phyloP scores from a whole-genome alignment of 1,140 invertebrate genomes.

The Stegodyphus mimosarum region DNA sequence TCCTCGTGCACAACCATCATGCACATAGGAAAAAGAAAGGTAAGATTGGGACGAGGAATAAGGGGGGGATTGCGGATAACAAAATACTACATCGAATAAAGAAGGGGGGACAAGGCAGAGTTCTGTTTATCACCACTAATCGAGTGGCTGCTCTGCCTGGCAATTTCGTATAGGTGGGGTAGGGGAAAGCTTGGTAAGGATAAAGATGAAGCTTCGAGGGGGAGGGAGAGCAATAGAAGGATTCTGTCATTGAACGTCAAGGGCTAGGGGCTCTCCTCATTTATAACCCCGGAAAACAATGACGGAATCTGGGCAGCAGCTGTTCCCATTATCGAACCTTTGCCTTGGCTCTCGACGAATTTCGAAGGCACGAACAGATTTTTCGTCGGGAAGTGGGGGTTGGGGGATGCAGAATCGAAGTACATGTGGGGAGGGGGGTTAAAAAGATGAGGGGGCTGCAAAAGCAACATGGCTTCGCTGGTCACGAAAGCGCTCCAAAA shows the following conservation, averaged over 20 bases:
- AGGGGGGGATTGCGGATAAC: constrained; percentile 10
- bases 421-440: background rate
- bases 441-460: constrained; percentile 8
- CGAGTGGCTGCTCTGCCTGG: constrained; percentile 47
- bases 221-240: constrained; percentile 43
- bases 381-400: constrained; percentile 7
- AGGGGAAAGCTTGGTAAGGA: no score
- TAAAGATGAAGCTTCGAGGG: constrained; percentile 6
- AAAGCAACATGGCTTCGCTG: constrained; percentile 39
- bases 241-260: constrained; percentile 58
- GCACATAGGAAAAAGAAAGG: constrained; percentile 22
- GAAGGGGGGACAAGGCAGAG: constrained; percentile 9
- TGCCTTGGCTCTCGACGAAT: constrained; percentile 24
- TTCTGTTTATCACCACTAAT: constrained; percentile 59
- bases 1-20: constrained; percentile 23
- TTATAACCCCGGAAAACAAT: constrained; percentile 57
- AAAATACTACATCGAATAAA: constrained; percentile 22
- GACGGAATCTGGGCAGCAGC: constrained; percentile 53
- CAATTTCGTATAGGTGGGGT: constrained; percentile 33
- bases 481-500: constrained; percentile 29
- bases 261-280: constrained; percentile 52
- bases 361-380: constrained; percentile 57
- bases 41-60: constrained; percentile 16
- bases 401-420: background rate
- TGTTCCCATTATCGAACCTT: constrained; percentile 57